Conservation (phyloP, 2,113 vertebrate species). For the Pituophis catenifer region DNA sequence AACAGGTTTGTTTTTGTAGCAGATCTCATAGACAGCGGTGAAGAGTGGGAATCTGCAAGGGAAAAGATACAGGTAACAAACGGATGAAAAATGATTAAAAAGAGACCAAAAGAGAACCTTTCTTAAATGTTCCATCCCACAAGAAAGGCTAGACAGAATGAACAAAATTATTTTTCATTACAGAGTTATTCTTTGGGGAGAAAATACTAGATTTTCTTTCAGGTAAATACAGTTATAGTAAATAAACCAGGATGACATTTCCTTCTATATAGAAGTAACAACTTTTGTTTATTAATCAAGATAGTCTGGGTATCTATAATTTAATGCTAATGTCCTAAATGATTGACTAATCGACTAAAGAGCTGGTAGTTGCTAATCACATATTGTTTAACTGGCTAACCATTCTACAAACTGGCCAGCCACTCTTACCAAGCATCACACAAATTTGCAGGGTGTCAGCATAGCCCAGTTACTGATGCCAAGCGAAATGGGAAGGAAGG, state of each 20-base stretch:
- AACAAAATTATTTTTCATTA: background rate
- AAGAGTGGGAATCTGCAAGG: slow-evolving; percentile 89
- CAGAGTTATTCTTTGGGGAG: background rate
- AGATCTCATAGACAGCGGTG: slow-evolving; percentile 88
- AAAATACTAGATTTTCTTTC: background rate
- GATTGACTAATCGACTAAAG: background rate
- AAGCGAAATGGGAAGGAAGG: no score
- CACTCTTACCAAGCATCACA: no score
- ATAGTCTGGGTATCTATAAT: background rate
- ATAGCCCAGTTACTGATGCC: background rate
- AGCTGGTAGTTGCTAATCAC: background rate
- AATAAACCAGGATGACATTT: background rate
- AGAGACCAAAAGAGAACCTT: background rate
- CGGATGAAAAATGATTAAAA: background rate
- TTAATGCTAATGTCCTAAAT: background rate
- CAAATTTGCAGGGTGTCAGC: background rate
- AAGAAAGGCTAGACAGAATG: background rate
- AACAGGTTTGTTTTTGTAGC: slow-evolving; percentile 84
- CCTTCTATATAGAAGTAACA: background rate
- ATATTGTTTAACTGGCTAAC: background rate
- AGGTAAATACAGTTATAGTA: background rate
- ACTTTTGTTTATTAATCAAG: background rate
- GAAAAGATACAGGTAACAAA: background rate
- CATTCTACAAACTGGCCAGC: background rate
- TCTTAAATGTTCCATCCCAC: background rate